phyloP scores from a whole-genome alignment of 1,140 invertebrate species.

The Nasonia giraulti region DNA sequence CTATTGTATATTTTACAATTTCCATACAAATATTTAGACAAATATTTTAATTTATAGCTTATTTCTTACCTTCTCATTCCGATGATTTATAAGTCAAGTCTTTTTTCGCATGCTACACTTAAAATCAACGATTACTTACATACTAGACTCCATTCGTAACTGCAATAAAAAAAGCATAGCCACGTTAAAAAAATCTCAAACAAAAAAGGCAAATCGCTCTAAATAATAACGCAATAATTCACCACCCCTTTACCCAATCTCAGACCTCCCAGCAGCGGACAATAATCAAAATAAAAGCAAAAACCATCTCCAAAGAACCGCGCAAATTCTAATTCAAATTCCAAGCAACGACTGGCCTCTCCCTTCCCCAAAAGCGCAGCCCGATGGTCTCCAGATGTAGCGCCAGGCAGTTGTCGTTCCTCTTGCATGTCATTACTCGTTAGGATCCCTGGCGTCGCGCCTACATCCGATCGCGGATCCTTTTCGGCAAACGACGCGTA shows the following conservation, averaged over 20 bases:
- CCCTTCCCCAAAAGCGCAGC: neutral
- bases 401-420: constrained; percentile 14
- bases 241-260: too few relatives aligned
- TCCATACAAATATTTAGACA: neutral
- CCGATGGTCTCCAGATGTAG: constrained; percentile 38
- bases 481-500: constrained; percentile 42
- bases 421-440: constrained; percentile 39
- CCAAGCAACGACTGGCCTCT: neutral
- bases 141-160: too few relatives aligned
- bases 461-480: constrained; percentile 46
- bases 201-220: too few relatives aligned
- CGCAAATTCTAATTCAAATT: neutral
- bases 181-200: too few relatives aligned
- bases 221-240: too few relatives aligned
- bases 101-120: neutral
- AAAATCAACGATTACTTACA: neutral
- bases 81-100: neutral
- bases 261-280: too few relatives aligned
- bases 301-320: too few relatives aligned
- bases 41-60: constrained; percentile 1
- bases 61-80: neutral
- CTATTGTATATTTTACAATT: neutral
- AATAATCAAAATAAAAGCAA: too few relatives aligned
- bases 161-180: too few relatives aligned
- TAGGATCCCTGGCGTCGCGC: constrained; percentile 39